phyloP scores from a whole-genome alignment of 2,888 invertebrate species.

The Penaeus monodon region DNA sequence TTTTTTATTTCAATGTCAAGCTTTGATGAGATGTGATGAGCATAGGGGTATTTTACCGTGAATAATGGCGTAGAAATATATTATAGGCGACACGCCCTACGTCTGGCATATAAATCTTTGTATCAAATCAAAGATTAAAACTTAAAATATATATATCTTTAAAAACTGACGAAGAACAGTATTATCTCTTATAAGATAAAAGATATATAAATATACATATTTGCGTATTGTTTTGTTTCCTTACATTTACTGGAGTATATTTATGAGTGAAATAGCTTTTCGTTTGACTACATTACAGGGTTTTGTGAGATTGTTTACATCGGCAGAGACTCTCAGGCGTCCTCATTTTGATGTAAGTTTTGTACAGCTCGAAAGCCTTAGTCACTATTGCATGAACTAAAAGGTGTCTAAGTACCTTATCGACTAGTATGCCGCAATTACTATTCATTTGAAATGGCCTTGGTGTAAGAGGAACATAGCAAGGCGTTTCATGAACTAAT shows the following conservation, averaged over 20 bases:
- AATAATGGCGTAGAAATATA: not conserved
- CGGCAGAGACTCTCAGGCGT: slow-evolving; percentile 45
- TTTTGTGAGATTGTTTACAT: slow-evolving; percentile 46
- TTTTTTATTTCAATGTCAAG: not conserved
- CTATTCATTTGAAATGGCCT: no score
- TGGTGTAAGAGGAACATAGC: no score
- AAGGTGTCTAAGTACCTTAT: no score
- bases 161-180: no score
- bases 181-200: no score
- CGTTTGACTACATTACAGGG: slow-evolving; percentile 2
- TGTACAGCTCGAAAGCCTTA: slow-evolving; percentile 40
- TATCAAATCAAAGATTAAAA: slow-evolving; percentile 10
- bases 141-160: not conserved
- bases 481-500: not conserved
- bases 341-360: slow-evolving; percentile 59
- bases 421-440: no score
- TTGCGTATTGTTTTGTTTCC: slow-evolving; percentile 8
- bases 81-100: slow-evolving; percentile 52
- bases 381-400: no score
- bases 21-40: not conserved
- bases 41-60: not conserved
- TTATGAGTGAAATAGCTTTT: not conserved
- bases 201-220: not conserved
- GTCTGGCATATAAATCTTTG: slow-evolving; percentile 47
- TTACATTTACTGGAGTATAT: not conserved